Base-by-base conservation (phyloP, 2,113 vertebrate genomes). In the Aythya baeri region DNA sequence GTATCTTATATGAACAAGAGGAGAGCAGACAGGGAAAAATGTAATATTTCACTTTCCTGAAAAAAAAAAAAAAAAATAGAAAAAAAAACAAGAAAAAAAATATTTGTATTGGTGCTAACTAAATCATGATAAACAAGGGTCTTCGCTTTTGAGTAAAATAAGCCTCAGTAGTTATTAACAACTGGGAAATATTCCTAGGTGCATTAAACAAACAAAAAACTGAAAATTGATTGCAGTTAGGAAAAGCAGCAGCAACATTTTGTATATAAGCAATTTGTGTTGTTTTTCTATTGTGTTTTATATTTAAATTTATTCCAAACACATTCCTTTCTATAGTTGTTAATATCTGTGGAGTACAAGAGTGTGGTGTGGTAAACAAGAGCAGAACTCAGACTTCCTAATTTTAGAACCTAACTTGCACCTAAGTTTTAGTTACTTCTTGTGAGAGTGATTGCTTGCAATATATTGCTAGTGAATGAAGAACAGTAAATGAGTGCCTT, bases 91-190 rank as follows among this genome's bases (percentile, higher is more conserved):
- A 44, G 16, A 44, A 17, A 44, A 44, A 44, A 78, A 27, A 22
- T 2, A 0, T 31, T 88, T 50, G 44, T 59, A 67, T 3, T 1
- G 0, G 3, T 18, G 12, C 6, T 72, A 70, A 68, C 54, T 38
- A 83, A 85, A 62, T 72, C 14, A 36, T 3, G 8, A 20, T 31
- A 55, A 68, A 57, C 25, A 81, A 65, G 55, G 5, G 4, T 68
- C 15, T 50, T 58, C 15, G 26, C 2, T 61, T 32, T 36, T 61
- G 25, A 85, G 34, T 62, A 88, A 88, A 63, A 71, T 11, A 38
- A 43, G 10, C 10, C 22, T 17, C 20, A 12, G 22, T 58, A 71
- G 18, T 7, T 43, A 70, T 18, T 78, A 70, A 77, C 50, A 82
- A 16, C 22, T 78, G 29, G 13, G 7, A 79, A 79, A 82, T 8